phyloP scores from a whole-genome alignment of 2,888 invertebrate species.

The Autographa pulchrina region DNA sequence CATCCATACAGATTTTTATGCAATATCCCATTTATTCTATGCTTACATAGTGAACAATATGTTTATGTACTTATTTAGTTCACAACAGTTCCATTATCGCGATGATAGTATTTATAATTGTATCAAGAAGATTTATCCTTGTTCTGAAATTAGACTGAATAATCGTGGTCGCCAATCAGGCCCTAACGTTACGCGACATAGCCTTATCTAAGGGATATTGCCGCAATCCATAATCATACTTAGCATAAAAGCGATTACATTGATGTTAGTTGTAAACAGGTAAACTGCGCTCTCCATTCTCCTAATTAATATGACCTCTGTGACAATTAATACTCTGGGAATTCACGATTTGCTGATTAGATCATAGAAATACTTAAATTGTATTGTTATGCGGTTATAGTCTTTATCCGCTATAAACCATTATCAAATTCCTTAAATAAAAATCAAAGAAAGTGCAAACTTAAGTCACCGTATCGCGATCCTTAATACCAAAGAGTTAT shows the following conservation, averaged over 20 bases:
- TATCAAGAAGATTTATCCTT: background rate
- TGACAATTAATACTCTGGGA: background rate
- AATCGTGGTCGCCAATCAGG: background rate
- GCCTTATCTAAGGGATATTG: background rate
- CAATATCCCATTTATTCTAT: background rate
- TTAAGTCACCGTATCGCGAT: slow-evolving; percentile 21
- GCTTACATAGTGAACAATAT: background rate
- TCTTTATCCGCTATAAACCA: background rate
- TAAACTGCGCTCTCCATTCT: background rate
- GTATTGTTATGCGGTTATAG: background rate
- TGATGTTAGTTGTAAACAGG: slow-evolving; percentile 2
- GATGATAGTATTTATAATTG: background rate
- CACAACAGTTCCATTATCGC: background rate
- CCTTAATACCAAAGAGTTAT: slow-evolving; percentile 27
- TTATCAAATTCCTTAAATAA: background rate
- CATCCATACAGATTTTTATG: background rate
- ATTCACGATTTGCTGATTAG: background rate
- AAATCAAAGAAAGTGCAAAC: background rate
- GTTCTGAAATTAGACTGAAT: slow-evolving; percentile 2
- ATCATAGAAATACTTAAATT: background rate
- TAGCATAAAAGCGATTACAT: background rate
- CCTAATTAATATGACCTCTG: background rate
- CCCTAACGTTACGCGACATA: background rate
- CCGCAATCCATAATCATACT: background rate
- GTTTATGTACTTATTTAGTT: background rate